Percentiles rank a stretch among this genome's conserved stretches.
phyloP scores from a whole-genome alignment of 2,888 invertebrate genomes.

The Drosophila mercatorum region DNA sequence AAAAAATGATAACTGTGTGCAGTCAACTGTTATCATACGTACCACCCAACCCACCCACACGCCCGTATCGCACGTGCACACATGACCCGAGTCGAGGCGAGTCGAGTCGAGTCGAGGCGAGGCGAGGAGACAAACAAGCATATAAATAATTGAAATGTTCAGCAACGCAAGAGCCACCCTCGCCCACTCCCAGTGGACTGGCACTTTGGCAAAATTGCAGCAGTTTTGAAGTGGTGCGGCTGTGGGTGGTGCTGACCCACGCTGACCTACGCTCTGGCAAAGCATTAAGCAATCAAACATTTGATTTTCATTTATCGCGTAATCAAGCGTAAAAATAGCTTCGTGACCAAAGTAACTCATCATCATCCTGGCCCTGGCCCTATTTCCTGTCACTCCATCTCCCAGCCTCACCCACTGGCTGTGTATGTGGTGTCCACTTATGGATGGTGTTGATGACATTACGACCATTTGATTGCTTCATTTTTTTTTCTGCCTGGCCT shows the following conservation, averaged over 20 bases:
- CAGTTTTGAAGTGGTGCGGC: conserved; percentile 51
- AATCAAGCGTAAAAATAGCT: conserved; percentile 80
- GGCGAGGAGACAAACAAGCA: conserved; percentile 69
- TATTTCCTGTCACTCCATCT: conserved; percentile 30
- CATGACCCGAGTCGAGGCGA: conserved; percentile 6
- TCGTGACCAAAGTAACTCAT: conserved; percentile 80
- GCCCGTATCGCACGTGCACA: conserved; percentile 52
- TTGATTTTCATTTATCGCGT: conserved; percentile 81
- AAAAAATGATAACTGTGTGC: conserved; percentile 70
- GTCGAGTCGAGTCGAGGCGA: background rate
- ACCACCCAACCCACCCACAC: background rate
- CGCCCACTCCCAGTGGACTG: conserved; percentile 25
- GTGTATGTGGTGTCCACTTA: conserved; percentile 50
- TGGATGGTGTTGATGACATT: conserved; percentile 74
- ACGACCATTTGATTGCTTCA: conserved; percentile 74
- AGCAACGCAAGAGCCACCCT: conserved; percentile 35
- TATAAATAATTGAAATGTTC: conserved; percentile 79
- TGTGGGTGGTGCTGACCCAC: conserved; percentile 15
- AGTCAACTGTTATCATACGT: conserved; percentile 70
- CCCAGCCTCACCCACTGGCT: background rate
- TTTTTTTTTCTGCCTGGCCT: conserved; percentile 49
- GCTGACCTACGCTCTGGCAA: conserved; percentile 25
- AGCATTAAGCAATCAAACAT: conserved; percentile 80
- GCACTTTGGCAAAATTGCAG: conserved; percentile 72
- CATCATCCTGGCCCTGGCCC: conserved; percentile 61